Evolutionary conservation across 2,888 invertebrate genomes (phyloP).

Genomic region (Microdon myrmicae): DNA sequence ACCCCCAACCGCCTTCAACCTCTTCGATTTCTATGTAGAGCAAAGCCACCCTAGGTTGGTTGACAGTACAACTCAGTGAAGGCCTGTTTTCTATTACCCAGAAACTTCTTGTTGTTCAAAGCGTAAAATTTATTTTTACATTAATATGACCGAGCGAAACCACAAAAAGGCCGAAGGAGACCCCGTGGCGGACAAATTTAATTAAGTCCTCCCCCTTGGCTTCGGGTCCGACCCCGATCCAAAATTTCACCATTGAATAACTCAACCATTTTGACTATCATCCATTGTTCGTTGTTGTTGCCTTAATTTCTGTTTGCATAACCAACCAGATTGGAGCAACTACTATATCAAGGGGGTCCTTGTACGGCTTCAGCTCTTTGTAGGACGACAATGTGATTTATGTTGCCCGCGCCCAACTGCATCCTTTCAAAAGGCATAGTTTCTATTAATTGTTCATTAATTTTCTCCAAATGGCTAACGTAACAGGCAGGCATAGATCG

Average conservation of each 20-base stretch:
- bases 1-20: conserved; percentile 7
- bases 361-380: too few species aligned
- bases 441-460: conserved; percentile 50
- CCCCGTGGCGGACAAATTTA: conserved; percentile 50
- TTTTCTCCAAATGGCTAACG: conserved; percentile 49
- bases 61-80: conserved; percentile 41
- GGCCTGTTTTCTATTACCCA: conserved; percentile 41
- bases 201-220: conserved; percentile 38
- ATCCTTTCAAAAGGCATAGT: conserved; percentile 43
- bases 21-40: conserved; percentile 13
- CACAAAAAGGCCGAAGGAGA: conserved; percentile 27
- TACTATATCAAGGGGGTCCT: too few species aligned
- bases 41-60: too few species aligned
- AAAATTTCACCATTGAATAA: background rate
- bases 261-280: conserved; percentile 16
- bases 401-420: conserved; percentile 45
- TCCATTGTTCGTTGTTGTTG: conserved; percentile 41
- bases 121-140: conserved; percentile 46
- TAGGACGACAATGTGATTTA: conserved; percentile 48
- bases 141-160: conserved; percentile 40
- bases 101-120: conserved; percentile 8
- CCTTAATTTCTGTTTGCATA: conserved; percentile 51
- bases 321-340: too few species aligned
- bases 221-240: too few species aligned
- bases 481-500: background rate